Evolutionary conservation across 2,113 vertebrate species (phyloP).

Genomic region (Trochalopteron elliotii): DNA sequence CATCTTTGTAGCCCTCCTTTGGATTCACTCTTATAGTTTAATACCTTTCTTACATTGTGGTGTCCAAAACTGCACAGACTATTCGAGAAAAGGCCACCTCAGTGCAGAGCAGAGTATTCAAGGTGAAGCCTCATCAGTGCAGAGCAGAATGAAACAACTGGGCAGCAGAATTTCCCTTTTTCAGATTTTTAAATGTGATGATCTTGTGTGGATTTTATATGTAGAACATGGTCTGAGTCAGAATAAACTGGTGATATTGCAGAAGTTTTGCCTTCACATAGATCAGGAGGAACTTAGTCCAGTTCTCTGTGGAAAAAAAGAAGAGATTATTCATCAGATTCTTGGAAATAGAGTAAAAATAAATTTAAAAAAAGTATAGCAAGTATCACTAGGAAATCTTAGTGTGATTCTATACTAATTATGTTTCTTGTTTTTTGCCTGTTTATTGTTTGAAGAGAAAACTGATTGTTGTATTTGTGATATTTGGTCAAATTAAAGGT

Average conservation of each 20-base stretch:
- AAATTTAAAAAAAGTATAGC: not conserved
- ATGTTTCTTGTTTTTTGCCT: not conserved
- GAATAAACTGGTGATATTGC: not conserved
- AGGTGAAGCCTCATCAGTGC: not conserved
- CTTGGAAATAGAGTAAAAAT: not conserved
- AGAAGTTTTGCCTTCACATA: not conserved
- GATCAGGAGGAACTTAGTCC: not conserved
- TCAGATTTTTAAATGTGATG: not conserved
- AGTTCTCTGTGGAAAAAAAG: not conserved
- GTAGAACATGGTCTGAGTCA: not conserved
- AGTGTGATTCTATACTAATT: not conserved
- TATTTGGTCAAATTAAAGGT: not conserved
- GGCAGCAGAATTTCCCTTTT: not conserved
- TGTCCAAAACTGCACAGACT: not conserved
- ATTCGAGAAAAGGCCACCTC: not conserved
- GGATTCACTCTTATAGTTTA: not conserved
- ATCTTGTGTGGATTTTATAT: not conserved
- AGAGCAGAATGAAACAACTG: not conserved
- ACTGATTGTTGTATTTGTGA: not conserved
- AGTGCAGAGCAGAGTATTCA: not conserved
- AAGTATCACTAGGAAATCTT: not conserved
- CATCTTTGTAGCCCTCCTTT: fast-evolving
- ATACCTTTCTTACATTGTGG: not conserved
- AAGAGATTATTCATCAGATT: not conserved
- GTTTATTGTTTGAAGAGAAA: not conserved